Evolutionary conservation across 2,113 vertebrate species (phyloP).

Genomic region (Microcebus ravelobensis): DNA sequence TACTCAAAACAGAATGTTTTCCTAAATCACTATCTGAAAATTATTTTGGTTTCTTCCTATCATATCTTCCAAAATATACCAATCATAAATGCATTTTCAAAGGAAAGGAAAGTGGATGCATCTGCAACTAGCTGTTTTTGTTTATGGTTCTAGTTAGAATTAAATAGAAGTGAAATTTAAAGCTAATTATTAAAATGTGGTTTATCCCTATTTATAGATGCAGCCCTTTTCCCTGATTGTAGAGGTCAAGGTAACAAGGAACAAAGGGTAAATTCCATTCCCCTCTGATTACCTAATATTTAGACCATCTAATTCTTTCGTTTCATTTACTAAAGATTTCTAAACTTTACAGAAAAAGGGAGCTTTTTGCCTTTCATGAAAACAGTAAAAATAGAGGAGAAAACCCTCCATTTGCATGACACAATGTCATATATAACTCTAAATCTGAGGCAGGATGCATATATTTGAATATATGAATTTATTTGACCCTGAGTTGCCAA

Average conservation of each 20-base stretch:
- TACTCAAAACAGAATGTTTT: neutral
- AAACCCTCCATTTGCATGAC: neutral
- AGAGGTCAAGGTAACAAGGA: conserved; percentile 19
- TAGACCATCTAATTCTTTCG: neutral
- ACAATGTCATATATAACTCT: neutral
- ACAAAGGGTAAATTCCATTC: neutral
- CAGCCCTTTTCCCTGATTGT: neutral
- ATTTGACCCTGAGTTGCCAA: neutral
- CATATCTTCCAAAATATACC: neutral
- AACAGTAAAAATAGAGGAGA: neutral
- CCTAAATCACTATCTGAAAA: neutral
- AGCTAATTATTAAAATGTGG: conserved; percentile 20
- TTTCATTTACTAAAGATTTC: conserved; percentile 40
- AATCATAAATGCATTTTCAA: conserved; percentile 36
- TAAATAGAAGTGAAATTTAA: conserved; percentile 43
- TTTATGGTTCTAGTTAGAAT: conserved; percentile 46
- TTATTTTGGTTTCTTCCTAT: neutral
- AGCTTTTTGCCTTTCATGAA: neutral
- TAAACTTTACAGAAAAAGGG: neutral
- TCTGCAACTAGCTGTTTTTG: neutral
- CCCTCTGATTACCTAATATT: neutral
- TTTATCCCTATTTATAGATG: neutral
- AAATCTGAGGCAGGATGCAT: conserved; percentile 6
- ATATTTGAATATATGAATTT: neutral
- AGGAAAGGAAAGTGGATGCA: neutral